A percentile compares a stretch with the other conserved stretches of the same genome.
These are phyloP conservation scores for Leucoraja erinaceus DNA, from an alignment of 2,113 vertebrate genomes.

Conservation along the genomic window DNA sequence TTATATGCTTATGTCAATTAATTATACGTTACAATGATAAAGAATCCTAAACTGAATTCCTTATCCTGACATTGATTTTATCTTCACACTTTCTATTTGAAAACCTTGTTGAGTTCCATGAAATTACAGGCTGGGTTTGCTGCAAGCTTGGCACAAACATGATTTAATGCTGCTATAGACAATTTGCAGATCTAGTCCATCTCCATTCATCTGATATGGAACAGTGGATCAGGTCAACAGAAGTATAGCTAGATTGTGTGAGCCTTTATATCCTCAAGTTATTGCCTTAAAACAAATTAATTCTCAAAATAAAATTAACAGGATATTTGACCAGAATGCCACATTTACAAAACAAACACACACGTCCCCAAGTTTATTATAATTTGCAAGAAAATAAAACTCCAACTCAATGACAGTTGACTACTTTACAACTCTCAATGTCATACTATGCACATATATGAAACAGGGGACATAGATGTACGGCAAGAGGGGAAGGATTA, in stretches of 20 bases:
- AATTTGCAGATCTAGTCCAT: not conserved
- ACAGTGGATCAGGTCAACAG: not conserved
- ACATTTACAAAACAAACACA: not conserved
- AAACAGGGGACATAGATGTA: not conserved
- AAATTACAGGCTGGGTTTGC: not conserved
- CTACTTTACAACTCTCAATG: not conserved
- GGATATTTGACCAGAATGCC: not conserved
- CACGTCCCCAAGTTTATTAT: not conserved
- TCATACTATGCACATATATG: not conserved
- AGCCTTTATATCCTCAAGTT: not conserved
- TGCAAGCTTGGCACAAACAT: no score
- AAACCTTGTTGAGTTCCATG: not conserved
- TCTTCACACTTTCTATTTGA: not conserved
- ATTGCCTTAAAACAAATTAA: not conserved
- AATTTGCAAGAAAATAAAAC: not conserved
- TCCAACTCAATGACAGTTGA: not conserved
- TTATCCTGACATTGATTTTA: not conserved
- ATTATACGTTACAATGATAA: not conserved
- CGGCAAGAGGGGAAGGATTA: no score
- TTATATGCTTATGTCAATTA: not conserved
- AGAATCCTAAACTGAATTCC: not conserved
- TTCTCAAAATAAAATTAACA: not conserved
- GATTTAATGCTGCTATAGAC: not conserved
- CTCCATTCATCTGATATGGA: not conserved
- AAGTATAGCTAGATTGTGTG: not conserved